Conservation (phyloP, 2,797 vertebrate species). For the Scolopax rusticola region DNA sequence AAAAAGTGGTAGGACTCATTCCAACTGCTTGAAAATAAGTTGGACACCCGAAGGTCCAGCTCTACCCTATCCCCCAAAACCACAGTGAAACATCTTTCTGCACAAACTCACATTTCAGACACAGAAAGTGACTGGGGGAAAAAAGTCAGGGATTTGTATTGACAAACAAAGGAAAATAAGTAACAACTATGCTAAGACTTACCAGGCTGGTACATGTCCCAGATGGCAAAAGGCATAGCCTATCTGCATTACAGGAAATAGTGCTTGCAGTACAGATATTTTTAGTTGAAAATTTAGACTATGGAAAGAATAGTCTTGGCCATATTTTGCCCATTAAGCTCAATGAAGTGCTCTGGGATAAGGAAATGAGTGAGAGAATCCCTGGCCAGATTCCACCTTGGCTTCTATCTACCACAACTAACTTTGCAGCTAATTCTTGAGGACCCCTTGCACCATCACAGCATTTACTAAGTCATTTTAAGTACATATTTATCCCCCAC, state of each 20-base stretch:
- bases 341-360: slow-evolving; percentile 25
- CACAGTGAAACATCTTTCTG: background rate
- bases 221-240: background rate
- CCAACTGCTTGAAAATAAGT: background rate
- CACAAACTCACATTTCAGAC: background rate
- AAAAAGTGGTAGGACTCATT: background rate
- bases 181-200: background rate
- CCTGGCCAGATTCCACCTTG: slow-evolving; percentile 43
- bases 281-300: slow-evolving; percentile 35
- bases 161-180: background rate
- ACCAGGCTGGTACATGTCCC: background rate
- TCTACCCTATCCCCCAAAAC: background rate
- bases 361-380: slow-evolving; percentile 58
- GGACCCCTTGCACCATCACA: background rate
- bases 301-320: slow-evolving; percentile 36
- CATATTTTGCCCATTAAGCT: slow-evolving; percentile 30
- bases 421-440: background rate
- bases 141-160: background rate
- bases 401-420: background rate
- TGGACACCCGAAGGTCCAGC: background rate
- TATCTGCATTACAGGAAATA: background rate
- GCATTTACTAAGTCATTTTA: slow-evolving; percentile 1
- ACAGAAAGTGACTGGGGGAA: background rate
- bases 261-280: background rate
- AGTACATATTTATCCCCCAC: background rate